phyloP scores from a whole-genome alignment of 2,113 vertebrate genomes.

The Cyprinodon tularosa region DNA sequence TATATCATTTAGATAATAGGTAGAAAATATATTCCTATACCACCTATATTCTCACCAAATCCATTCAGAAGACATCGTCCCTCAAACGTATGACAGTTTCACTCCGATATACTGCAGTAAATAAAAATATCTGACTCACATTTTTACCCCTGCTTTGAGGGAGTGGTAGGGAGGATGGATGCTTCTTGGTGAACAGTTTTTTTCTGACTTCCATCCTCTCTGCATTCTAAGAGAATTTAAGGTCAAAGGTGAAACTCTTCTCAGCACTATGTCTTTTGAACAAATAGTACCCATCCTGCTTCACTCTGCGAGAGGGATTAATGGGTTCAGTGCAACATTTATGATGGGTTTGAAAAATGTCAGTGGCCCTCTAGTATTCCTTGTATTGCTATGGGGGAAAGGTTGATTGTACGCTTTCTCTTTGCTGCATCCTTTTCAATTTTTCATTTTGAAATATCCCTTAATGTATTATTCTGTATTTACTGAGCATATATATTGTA shows the following conservation, averaged over 20 bases:
- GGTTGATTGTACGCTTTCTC: constrained; percentile 5
- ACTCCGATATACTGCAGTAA: constrained; percentile 1
- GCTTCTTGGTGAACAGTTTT: not conserved
- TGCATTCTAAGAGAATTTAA: constrained; percentile 22
- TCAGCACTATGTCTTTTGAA: constrained; percentile 25
- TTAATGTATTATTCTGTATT: not conserved
- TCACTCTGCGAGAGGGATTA: constrained; percentile 40
- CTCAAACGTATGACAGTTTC: constrained; percentile 3
- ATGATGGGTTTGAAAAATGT: constrained; percentile 40
- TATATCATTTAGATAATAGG: not conserved
- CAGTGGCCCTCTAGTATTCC: constrained; percentile 10
- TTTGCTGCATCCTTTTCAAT: constrained; percentile 16
- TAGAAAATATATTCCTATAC: not conserved
- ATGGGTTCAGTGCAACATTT: constrained; percentile 54
- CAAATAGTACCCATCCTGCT: constrained; percentile 30
- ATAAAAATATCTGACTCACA: constrained; percentile 7
- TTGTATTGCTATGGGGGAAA: constrained; percentile 12
- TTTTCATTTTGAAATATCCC: not conserved
- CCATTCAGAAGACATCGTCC: constrained; percentile 7
- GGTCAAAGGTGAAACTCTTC: constrained; percentile 37
- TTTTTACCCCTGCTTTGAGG: not conserved
- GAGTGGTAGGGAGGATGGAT: not conserved
- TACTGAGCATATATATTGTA: not conserved
- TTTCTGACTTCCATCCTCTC: constrained; percentile 11
- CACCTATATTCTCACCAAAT: not conserved